A percentile compares a stretch with the other conserved stretches of the same genome.
Conservation (phyloP, 2,888 invertebrate genomes). For the Agrotis segetum region DNA sequence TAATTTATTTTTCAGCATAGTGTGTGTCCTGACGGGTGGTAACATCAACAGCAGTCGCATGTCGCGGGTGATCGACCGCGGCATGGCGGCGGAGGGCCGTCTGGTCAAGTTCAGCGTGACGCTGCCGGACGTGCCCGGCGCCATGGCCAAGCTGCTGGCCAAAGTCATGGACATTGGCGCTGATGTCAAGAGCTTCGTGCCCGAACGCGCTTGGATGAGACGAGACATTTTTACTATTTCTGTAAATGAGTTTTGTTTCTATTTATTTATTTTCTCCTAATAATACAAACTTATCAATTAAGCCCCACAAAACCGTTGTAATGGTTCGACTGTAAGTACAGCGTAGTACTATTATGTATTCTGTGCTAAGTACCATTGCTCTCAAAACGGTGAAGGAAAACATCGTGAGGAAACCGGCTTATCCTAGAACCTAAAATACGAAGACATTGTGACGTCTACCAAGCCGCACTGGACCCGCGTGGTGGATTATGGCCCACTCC, state of each 20-base stretch:
- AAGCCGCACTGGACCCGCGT: too few species aligned
- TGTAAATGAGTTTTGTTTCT: conserved; percentile 54
- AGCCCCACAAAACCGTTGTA: too few species aligned
- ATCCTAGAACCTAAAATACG: too few species aligned
- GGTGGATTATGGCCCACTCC: too few species aligned
- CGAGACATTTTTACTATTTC: conserved; percentile 93
- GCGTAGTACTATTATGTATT: too few species aligned
- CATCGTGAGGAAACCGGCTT: too few species aligned
- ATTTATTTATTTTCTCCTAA: too few species aligned
- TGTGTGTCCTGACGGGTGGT: conserved; percentile 95
- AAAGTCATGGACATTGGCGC: conserved; percentile 93
- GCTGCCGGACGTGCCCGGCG: conserved; percentile 95
- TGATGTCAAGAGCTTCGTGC: conserved; percentile 97
- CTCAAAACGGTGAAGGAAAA: too few species aligned
- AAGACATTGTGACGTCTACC: too few species aligned
- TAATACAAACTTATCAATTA: too few species aligned
- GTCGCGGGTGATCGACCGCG: conserved; percentile 95
- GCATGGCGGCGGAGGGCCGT: conserved; percentile 95
- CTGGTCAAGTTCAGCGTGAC: conserved; percentile 86
- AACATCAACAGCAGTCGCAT: conserved; percentile 96
- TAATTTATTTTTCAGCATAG: conserved; percentile 91
- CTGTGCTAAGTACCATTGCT: too few species aligned
- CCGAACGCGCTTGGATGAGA: conserved; percentile 97
- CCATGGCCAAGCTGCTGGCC: conserved; percentile 95
- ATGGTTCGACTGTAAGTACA: too few species aligned